phyloP scores from a whole-genome alignment of 2,113 vertebrate genomes.

The Phodopus roborovskii region DNA sequence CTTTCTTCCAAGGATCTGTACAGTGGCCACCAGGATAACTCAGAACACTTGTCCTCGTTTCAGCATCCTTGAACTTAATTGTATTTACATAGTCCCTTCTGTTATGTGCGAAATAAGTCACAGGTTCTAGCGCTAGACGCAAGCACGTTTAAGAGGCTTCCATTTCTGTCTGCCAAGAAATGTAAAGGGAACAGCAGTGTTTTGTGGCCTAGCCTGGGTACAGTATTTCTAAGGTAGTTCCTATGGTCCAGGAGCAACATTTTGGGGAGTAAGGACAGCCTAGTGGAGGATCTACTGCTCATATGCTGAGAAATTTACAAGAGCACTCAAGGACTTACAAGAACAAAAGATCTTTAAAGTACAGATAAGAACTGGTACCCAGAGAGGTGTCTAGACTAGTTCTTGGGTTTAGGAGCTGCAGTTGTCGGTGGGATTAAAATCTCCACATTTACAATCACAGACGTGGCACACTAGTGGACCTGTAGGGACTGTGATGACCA shows the following conservation, averaged over 20 bases:
- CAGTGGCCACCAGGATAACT: not conserved
- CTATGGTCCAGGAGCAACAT: not conserved
- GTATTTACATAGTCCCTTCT: not conserved
- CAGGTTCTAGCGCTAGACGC: not conserved
- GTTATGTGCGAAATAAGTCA: not conserved
- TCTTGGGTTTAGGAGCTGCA: not conserved
- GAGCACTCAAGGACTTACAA: not conserved
- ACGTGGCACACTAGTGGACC: not conserved
- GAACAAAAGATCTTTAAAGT: not conserved
- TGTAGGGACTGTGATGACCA: not conserved
- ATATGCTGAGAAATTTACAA: not conserved
- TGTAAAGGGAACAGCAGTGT: not conserved
- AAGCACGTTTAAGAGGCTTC: not conserved
- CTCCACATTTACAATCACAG: not conserved
- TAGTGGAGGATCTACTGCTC: too few species aligned
- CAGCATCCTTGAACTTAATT: not conserved
- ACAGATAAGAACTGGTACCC: not conserved
- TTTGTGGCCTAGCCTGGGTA: not conserved
- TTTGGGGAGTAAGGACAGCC: not conserved
- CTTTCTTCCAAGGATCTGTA: not conserved
- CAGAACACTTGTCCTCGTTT: not conserved
- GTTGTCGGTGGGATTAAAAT: constrained; percentile 34
- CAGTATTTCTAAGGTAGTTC: not conserved
- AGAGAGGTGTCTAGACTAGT: not conserved
- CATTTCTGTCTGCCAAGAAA: not conserved